Evolutionary conservation across 2,888 invertebrate species (phyloP).

Genomic region (Azorinus chamasolen): DNA sequence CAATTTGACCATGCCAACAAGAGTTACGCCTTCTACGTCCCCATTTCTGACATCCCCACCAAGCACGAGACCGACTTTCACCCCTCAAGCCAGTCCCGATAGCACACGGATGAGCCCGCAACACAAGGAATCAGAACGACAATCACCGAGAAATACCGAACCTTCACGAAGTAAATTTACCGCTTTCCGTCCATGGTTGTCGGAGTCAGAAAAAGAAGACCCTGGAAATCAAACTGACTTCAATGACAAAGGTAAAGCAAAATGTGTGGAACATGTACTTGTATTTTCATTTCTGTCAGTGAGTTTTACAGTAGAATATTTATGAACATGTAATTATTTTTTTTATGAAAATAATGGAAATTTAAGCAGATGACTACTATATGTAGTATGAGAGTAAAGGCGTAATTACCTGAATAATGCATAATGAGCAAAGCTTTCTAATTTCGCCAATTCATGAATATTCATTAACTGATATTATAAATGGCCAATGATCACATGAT

Average conservation of each 20-base stretch:
- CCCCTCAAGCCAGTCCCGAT: constrained; percentile 34
- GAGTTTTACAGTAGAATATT: too few species aligned
- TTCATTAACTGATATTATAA: too few species aligned
- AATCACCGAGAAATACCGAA: not conserved
- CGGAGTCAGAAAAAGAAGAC: constrained; percentile 42
- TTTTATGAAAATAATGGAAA: too few species aligned
- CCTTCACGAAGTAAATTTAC: constrained; percentile 32
- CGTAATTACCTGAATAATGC: too few species aligned
- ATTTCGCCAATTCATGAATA: too few species aligned
- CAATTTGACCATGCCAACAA: constrained; percentile 52
- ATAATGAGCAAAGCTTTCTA: too few species aligned
- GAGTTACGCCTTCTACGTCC: constrained; percentile 50
- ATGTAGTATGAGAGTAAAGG: too few species aligned
- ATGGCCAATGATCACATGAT: too few species aligned
- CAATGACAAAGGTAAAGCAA: not conserved
- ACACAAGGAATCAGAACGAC: constrained; percentile 4
- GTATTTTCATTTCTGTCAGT: too few species aligned
- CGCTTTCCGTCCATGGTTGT: constrained; percentile 74
- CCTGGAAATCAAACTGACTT: not conserved
- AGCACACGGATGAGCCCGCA: constrained; percentile 27
- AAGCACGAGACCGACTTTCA: constrained; percentile 25
- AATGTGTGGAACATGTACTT: too few species aligned
- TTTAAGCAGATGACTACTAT: too few species aligned
- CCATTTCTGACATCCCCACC: constrained; percentile 48
- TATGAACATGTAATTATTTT: too few species aligned